phyloP scores from a whole-genome alignment of 2,888 invertebrate genomes.

The Oxystoma pomonae region DNA sequence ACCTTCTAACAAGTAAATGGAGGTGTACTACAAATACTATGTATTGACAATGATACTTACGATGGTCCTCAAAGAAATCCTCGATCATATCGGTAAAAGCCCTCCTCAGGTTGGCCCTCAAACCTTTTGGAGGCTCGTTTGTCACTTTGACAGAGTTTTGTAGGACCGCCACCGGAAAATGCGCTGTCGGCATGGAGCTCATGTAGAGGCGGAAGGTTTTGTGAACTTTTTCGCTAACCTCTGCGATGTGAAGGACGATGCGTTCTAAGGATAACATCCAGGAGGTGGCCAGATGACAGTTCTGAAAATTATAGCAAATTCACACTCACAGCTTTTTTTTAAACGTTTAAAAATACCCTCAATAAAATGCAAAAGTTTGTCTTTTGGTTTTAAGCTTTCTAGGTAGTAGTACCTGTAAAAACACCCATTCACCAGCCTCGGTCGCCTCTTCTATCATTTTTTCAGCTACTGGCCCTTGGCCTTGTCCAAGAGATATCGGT shows the following conservation, averaged over 20 bases:
- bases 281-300: slow-evolving; percentile 89
- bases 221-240: slow-evolving; percentile 63
- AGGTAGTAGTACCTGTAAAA: slow-evolving; percentile 77
- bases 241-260: slow-evolving; percentile 67
- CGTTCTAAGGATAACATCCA: slow-evolving; percentile 87
- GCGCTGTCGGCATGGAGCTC: slow-evolving; percentile 83
- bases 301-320: too few species aligned
- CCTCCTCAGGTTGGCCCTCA: slow-evolving; percentile 82
- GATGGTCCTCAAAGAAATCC: slow-evolving; percentile 76
- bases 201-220: slow-evolving; percentile 76
- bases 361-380: too few species aligned
- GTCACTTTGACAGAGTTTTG: slow-evolving; percentile 94
- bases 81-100: slow-evolving; percentile 74
- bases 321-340: too few species aligned
- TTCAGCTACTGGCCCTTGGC: slow-evolving; percentile 87
- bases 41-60: slow-evolving; percentile 45
- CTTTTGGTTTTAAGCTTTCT: too few species aligned
- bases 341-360: too few species aligned
- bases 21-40: background rate
- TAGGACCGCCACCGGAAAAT: slow-evolving; percentile 85
- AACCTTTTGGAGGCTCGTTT: slow-evolving; percentile 90
- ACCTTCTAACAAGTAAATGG: too few species aligned
- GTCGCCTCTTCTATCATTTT: slow-evolving; percentile 69
- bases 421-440: slow-evolving; percentile 80
- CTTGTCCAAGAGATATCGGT: slow-evolving; percentile 86